Conservation (phyloP, 2,113 vertebrate species). For the Festucalex cinctus region DNA sequence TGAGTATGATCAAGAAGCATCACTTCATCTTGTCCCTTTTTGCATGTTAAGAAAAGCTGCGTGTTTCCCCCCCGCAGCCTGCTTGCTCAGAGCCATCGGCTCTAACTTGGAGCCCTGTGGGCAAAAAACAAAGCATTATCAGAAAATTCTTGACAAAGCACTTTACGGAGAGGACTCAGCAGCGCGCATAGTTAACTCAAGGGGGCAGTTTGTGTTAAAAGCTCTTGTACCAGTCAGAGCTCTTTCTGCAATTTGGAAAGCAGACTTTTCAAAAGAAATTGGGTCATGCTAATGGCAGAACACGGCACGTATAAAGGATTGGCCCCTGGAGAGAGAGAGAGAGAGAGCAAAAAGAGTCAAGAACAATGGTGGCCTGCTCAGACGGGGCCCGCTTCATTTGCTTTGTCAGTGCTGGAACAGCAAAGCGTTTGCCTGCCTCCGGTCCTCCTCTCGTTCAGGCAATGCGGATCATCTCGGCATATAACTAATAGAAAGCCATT, state of each 20-base stretch:
- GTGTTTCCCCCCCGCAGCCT: slow-evolving; percentile 19
- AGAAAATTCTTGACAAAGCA: slow-evolving; percentile 66
- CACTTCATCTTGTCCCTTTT: slow-evolving; percentile 17
- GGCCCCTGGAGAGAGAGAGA: slow-evolving; percentile 49
- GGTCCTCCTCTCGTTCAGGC: slow-evolving; percentile 22
- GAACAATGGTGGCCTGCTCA: slow-evolving; percentile 47
- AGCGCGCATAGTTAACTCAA: slow-evolving; percentile 63
- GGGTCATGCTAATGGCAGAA: slow-evolving; percentile 63
- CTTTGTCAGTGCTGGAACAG: slow-evolving; percentile 44
- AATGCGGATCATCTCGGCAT: slow-evolving; percentile 12
- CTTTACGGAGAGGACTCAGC: slow-evolving; percentile 55
- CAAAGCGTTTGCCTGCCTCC: slow-evolving; percentile 31
- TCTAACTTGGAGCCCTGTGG: slow-evolving; percentile 41
- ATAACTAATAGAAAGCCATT: slow-evolving; percentile 17
- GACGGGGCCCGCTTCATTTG: slow-evolving; percentile 37
- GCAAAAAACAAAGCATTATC: slow-evolving; percentile 42
- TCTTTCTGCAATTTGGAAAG: slow-evolving; percentile 60
- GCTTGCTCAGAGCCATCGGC: slow-evolving; percentile 18
- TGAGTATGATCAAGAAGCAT: slow-evolving; percentile 12
- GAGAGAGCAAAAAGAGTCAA: slow-evolving; percentile 44
- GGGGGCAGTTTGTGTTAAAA: slow-evolving; percentile 67
- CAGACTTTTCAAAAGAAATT: slow-evolving; percentile 62
- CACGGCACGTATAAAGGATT: slow-evolving; percentile 58
- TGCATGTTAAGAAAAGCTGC: slow-evolving; percentile 11
- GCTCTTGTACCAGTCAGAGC: slow-evolving; percentile 40